Evolutionary conservation across 2,113 vertebrate genomes (phyloP), one percentile per base, ranked within the genome.

Genomic region (Pyrgilauda ruficollis): DNA sequence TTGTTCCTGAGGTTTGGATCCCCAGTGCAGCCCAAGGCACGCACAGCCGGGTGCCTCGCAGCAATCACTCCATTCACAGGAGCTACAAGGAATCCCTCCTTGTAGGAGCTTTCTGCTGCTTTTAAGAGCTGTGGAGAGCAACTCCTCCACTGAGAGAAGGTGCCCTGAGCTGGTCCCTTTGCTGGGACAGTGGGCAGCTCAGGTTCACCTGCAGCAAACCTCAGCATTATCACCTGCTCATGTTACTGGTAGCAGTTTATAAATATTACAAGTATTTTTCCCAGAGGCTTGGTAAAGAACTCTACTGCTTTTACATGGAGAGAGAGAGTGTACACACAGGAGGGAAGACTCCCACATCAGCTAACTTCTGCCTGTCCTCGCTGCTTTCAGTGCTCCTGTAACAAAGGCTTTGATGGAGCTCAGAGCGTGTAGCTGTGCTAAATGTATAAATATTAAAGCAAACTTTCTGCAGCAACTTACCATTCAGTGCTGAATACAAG

Each of bases 371-470:
- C 72, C 63, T 85, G 55, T 87, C 82, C 81, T 93, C 88, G 23
- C 90, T 84, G 77, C 84, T 96, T 92, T 95, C 93, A 92, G 84
- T 49, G 87, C 82, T 95, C 82, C 82, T 91, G 49, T 62, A 93
- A 97, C 67, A 93, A 92, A 95, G 94, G 86, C 95, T 98, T 96
- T 97, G 97, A 95, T 97, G 96, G 86, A 93, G 89, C 93, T 96
- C 93, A 70, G 85, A 93, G 86, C 58, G 28, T 61, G 96, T 88
- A 97, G 97, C 81, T 63, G 94, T 82, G 93, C 92, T 87, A 92
- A 97, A 96, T 5, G 4, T 95, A 97, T 97, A 95, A 97, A 97
- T 97, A 98, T 97, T 97, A 97, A 98, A 97, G 97, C 95, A 94
- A 95, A 96, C 95, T 97, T 97, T 90, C 85, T 85, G 49, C 96